A percentile compares a stretch with the other conserved stretches of the same genome.
Evolutionary conservation across 2,797 vertebrate genomes (phyloP).

Genomic region (Esox masquinongy): DNA sequence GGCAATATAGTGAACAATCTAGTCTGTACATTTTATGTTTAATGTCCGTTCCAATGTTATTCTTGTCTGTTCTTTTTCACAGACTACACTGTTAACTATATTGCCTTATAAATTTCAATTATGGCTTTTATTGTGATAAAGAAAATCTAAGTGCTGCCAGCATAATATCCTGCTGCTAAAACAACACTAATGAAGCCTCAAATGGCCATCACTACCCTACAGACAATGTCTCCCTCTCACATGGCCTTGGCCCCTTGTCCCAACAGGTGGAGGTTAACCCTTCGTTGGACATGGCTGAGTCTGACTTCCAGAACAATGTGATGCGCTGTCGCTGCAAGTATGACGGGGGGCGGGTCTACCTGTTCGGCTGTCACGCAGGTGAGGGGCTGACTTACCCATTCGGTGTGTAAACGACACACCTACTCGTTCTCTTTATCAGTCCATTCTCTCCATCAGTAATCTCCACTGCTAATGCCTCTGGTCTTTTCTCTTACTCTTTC

Average conservation of each 20-base stretch:
- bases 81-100: no score
- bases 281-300: constrained; percentile 91
- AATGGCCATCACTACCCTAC: no score
- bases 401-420: background rate
- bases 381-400: constrained; percentile 16
- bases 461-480: background rate
- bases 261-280: constrained; percentile 92
- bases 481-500: no score
- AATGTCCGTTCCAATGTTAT: no score
- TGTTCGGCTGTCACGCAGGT: constrained; percentile 93
- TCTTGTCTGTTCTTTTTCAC: no score
- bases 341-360: constrained; percentile 86
- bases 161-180: no score
- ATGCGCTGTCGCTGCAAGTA: constrained; percentile 94
- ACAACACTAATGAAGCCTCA: no score
- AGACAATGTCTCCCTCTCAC: constrained; percentile 11
- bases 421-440: background rate
- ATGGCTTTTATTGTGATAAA: no score
- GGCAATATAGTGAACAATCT: no score
- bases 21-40: no score
- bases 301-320: constrained; percentile 94
- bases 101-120: no score
- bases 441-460: background rate
- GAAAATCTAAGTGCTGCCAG: no score
- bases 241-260: background rate